These are phyloP conservation scores for Ascidia mentula DNA, from an alignment of 23 tunicate species.

Conservation along the genomic window DNA sequence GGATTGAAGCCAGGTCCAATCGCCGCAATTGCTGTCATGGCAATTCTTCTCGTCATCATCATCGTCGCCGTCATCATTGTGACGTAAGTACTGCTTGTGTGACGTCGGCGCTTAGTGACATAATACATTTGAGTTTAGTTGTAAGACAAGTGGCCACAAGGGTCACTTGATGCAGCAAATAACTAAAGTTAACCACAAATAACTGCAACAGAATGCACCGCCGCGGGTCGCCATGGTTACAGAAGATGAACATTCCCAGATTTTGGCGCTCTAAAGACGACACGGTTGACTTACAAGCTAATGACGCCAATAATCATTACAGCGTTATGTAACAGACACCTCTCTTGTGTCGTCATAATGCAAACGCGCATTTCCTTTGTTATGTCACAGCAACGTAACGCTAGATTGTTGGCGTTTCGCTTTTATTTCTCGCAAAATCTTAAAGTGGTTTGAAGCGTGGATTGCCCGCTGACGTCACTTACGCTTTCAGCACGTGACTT, in stretches of 20 bases:
- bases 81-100: conserved; percentile 47
- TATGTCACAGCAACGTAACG: conserved; percentile 5
- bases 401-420: not conserved
- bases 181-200: conserved; percentile 18
- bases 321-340: conserved; percentile 43
- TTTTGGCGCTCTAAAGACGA: conserved; percentile 52
- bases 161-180: not conserved
- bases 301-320: conserved; percentile 42
- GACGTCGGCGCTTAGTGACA: not conserved
- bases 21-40: conserved; percentile 47
- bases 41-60: conserved; percentile 46
- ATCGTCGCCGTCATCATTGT: conserved; percentile 49
- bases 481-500: not conserved
- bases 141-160: not conserved
- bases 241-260: conserved; percentile 50
- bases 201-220: conserved; percentile 60
- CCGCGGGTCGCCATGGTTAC: conserved; percentile 48
- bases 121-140: not conserved
- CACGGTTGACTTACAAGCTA: conserved; percentile 36
- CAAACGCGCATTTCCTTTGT: conserved; percentile 10
- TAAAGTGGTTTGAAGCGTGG: conserved; percentile 12
- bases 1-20: conserved; percentile 24
- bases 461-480: not conserved
- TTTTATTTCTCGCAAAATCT: not conserved
- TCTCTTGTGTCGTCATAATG: conserved; percentile 2